Percentiles rank a stretch among this genome's conserved stretches.
Conservation (phyloP, 1,140 invertebrate genomes). For the Zeugodacus cucurbitae region DNA sequence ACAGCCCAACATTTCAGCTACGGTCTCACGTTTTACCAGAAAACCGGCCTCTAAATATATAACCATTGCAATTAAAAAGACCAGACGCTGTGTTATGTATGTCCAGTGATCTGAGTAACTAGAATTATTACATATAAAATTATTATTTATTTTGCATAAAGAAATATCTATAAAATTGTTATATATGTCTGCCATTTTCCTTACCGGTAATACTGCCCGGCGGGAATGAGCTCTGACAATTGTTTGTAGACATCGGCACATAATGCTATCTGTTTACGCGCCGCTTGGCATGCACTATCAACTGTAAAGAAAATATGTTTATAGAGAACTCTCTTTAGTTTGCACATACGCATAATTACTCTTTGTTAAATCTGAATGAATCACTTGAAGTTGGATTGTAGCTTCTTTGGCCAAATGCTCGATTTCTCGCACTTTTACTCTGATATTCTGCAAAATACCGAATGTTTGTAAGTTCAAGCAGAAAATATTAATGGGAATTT, state of each 20-base stretch:
- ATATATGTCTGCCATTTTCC: background rate
- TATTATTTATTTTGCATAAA: background rate
- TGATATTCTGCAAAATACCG: conserved; percentile 72
- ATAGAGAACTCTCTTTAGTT: conserved; percentile 3
- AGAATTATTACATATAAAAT: background rate
- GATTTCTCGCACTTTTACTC: conserved; percentile 74
- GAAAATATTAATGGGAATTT: background rate
- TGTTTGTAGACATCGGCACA: conserved; percentile 71
- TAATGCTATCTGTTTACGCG: conserved; percentile 70
- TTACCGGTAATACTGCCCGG: conserved; percentile 78
- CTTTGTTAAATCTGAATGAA: conserved; percentile 74
- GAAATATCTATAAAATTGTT: background rate
- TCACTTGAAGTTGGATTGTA: conserved; percentile 75
- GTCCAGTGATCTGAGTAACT: conserved; percentile 90
- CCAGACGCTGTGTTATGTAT: conserved; percentile 82
- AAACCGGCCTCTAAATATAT: conserved; percentile 83
- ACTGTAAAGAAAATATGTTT: conserved; percentile 47
- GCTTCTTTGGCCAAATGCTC: conserved; percentile 78
- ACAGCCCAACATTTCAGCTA: conserved; percentile 84
- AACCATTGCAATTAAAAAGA: conserved; percentile 80
- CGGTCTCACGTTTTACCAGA: conserved; percentile 78
- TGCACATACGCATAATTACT: conserved; percentile 66
- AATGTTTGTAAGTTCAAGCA: conserved; percentile 31
- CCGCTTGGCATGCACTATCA: conserved; percentile 69
- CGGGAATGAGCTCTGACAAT: conserved; percentile 71